Conservation (phyloP, 2,797 vertebrate genomes). For the Meda fulgida region DNA sequence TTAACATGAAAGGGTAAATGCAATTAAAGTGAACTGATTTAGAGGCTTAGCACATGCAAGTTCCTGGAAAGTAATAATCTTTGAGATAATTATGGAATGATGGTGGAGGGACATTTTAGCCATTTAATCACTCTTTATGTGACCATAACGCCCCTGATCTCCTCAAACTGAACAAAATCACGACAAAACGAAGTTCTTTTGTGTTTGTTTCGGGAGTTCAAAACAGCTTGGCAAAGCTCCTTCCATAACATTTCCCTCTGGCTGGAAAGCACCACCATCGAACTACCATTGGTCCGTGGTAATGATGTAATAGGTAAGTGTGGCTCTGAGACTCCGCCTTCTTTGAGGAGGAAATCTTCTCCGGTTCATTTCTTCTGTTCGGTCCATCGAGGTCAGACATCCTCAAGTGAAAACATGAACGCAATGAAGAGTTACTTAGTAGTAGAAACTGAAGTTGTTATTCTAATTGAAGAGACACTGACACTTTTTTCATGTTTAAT, state of each 20-base stretch:
- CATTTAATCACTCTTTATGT: not conserved
- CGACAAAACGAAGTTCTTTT: not conserved
- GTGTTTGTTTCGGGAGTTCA: not conserved
- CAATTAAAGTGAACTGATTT: constrained; percentile 76
- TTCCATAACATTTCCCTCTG: not conserved
- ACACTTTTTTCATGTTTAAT: not conserved
- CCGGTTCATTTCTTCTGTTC: not conserved
- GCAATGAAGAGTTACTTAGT: not conserved
- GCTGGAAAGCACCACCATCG: not conserved
- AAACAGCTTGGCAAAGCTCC: not conserved
- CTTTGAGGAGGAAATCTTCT: not conserved
- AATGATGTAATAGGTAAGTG: not conserved
- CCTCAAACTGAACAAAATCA: not conserved
- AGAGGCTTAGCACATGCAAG: constrained; percentile 68
- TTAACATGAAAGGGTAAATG: constrained; percentile 68
- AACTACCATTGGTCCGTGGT: not conserved
- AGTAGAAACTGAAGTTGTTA: not conserved
- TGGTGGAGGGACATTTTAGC: constrained; percentile 6
- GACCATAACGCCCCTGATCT: not conserved
- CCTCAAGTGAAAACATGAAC: not conserved
- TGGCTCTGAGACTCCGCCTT: not conserved
- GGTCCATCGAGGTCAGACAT: not conserved
- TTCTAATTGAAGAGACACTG: not conserved
- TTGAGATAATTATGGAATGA: constrained; percentile 63
- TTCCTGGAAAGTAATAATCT: constrained; percentile 73